These are phyloP conservation scores for Phalloptychus januarius DNA, from an alignment of 2,797 vertebrate genomes.

Conservation along the genomic window DNA sequence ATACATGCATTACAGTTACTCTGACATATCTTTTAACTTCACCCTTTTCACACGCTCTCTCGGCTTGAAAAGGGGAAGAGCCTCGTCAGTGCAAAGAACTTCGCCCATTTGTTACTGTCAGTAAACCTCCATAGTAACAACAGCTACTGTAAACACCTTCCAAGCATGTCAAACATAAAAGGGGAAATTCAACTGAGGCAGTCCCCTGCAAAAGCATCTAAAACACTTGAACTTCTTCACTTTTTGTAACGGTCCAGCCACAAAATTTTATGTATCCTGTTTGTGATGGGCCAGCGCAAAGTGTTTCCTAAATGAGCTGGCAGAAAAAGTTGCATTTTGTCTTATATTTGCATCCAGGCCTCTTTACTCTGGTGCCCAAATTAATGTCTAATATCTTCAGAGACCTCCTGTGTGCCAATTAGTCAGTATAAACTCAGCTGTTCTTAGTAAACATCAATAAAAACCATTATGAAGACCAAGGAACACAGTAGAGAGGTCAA, in stretches of 20 bases:
- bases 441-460: neutral
- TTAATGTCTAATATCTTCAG: neutral
- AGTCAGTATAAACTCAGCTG: neutral
- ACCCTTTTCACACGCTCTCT: neutral
- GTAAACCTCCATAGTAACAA: neutral
- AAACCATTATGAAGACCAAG: neutral
- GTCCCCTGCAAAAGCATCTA: neutral
- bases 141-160: neutral
- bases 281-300: neutral
- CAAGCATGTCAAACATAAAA: neutral
- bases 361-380: neutral
- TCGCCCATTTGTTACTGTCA: neutral
- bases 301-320: neutral
- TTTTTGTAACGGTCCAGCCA: neutral
- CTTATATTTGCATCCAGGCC: neutral
- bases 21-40: slow-evolving; percentile 17
- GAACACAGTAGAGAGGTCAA: neutral
- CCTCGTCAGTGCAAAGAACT: neutral
- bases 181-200: neutral
- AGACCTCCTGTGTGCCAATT: neutral
- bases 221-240: neutral
- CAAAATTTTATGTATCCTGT: neutral
- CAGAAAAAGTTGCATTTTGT: too few relatives aligned
- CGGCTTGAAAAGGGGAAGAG: slow-evolving; percentile 36
- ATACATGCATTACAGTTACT: slow-evolving; percentile 6